A percentile compares a stretch with the other conserved stretches of the same genome.
Evolutionary conservation across 2,888 invertebrate species (phyloP).

Genomic region (Agonum fuliginosum): DNA sequence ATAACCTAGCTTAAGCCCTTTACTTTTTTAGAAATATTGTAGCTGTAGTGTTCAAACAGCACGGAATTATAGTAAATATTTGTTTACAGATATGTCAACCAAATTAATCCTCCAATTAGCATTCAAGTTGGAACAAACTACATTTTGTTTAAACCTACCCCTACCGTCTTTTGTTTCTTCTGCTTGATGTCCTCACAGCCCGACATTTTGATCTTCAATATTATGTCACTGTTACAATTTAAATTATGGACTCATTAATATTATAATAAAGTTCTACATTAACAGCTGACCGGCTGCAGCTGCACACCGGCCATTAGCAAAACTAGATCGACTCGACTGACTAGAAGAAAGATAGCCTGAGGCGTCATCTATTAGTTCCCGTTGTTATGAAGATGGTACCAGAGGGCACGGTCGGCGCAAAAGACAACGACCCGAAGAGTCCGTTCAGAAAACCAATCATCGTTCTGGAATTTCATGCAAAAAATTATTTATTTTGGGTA

Average conservation of each 20-base stretch:
- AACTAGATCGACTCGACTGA: too few relatives aligned
- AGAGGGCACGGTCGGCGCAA: background rate
- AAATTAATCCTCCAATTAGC: background rate
- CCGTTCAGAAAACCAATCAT: slow-evolving; percentile 5
- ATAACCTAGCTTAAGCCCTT: too few relatives aligned
- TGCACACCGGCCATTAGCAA: background rate
- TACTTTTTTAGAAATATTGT: too few relatives aligned
- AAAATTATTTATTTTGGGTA: too few relatives aligned
- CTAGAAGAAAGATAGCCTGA: background rate
- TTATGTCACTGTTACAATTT: slow-evolving; percentile 27
- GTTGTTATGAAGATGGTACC: background rate
- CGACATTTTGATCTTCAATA: slow-evolving; percentile 39
- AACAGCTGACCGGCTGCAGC: background rate
- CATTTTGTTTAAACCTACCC: too few relatives aligned
- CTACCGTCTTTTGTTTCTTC: slow-evolving; percentile 52
- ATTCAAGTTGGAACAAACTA: background rate
- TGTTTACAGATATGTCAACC: slow-evolving; percentile 43
- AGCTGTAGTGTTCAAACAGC: background rate
- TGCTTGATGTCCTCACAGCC: slow-evolving; percentile 54
- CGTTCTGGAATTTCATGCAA: background rate
- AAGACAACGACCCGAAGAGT: too few relatives aligned
- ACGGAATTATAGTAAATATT: background rate
- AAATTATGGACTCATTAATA: too few relatives aligned
- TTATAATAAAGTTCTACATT: too few relatives aligned
- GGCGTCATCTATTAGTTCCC: background rate